Evolutionary conservation across 1,140 invertebrate species (phyloP), one percentile per base, ranked within the genome.

Genomic region (Anoplolepis gracilipes): DNA sequence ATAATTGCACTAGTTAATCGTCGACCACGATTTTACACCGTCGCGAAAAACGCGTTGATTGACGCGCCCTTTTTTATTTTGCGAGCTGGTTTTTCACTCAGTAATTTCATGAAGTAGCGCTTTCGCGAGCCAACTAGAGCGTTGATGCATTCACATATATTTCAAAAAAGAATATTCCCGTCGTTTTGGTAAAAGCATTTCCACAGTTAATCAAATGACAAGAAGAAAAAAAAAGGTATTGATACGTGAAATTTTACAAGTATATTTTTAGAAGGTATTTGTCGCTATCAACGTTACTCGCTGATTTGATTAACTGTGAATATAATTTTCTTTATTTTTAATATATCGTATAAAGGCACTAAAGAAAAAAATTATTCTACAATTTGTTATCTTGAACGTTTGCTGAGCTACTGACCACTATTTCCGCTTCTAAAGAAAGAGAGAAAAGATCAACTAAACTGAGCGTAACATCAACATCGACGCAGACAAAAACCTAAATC

Each of bases 111-210:
- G 55, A 67, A 79, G 61, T 61, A 78, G 42, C 76, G 62, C 42
- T 55, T 49, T 79, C 62, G 76, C 62, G 76, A 67, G 30, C 62
- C 42, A 79, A 79, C 62, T 79, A 79, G 76, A 79, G 62, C 76
- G 76, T 79, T 79, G 76, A 79, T 79, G 76, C 76, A 67, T 79
- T 79, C 30, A 79, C 61, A 36, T 28, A 13, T 13, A 19, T 67
- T 22, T 78, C 61, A 19, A 79, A 79, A 78, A 79, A 30, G 2
- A 78, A 69, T 69, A 79, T 55, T 30, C 62, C 62, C 42, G 39
- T 25, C 10, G 76, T 22, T 67, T 69, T 69, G 69, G 36, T 69
- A 79, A 79, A 55, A 79, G 76, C 62, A 22, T 22, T 2, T 7
- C 25, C n/a, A 42, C 30, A 53, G 22, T 65, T 19, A 8, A 42